phyloP scores from a whole-genome alignment of 2,888 invertebrate genomes.

The Drosophila mercatorum region DNA sequence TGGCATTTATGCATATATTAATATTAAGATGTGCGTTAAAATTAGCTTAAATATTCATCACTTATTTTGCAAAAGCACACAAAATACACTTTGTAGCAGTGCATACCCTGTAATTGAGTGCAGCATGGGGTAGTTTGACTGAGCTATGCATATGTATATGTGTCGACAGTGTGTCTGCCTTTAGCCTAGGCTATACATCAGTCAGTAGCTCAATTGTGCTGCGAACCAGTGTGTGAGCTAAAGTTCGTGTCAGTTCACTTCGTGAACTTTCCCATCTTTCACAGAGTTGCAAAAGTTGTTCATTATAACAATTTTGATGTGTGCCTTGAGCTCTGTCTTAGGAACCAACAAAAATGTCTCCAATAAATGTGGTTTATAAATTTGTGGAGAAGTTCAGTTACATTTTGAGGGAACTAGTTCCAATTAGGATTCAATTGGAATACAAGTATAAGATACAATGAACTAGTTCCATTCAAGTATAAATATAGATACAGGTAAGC shows the following conservation, averaged over 20 bases:
- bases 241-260: background rate
- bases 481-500: too few species aligned
- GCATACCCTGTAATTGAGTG: constrained; percentile 21
- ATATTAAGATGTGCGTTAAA: constrained; percentile 4
- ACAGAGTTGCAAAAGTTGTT: background rate
- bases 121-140: background rate
- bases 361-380: too few species aligned
- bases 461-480: too few species aligned
- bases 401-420: too few species aligned
- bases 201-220: background rate
- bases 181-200: background rate
- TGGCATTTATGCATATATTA: constrained; percentile 25
- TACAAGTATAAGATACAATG: too few species aligned
- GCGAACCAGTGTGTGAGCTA: background rate
- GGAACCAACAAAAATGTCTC: too few species aligned
- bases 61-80: constrained; percentile 7
- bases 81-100: background rate
- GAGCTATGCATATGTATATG: background rate
- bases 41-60: constrained; percentile 14
- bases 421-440: too few species aligned
- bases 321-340: too few species aligned
- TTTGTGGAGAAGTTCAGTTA: too few species aligned
- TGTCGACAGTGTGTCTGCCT: background rate
- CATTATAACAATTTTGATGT: background rate
- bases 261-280: background rate